Base-by-base conservation (phyloP, 2,113 vertebrate genomes). In the Nannobrachium achirus region DNA sequence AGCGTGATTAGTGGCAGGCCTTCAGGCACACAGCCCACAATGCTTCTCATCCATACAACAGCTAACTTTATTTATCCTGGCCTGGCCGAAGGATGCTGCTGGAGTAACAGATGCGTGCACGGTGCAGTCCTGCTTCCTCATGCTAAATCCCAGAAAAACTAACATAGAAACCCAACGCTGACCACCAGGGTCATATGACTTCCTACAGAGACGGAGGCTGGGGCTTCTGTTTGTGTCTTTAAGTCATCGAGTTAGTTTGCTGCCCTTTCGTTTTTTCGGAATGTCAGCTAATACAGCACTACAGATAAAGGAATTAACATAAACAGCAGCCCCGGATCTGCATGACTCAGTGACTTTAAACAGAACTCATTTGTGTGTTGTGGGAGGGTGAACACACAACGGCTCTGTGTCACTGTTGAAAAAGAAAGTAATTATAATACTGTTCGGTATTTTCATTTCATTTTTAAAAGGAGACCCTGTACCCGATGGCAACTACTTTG, bases 91-190 rank as follows among this genome's bases (percentile, higher is more conserved):
- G 3, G 33, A 70, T 45, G 44, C 57, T 33, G 40, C 41, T 7
- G 39, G 59, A 58, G n/a, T 20, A 64, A 33, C 7, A 55, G 19
- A n/a, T 33, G 48, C 50, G 64, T 20, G 64, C 25, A 19, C 52
- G 14, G 63, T 40, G 49, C 56, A 72, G 56, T 19, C 64, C 73
- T 45, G 62, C 56, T 50, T 71, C 39, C 73, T 69, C 13, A 66
- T 41, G 48, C 51, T 61, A 57, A 82, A 51, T 65, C 75, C 61
- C 42, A 57, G 46, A 33, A 79, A 78, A 85, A 80, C 70, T 84
- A 81, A 66, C 58, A 70, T 57, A 72, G 78, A 77, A 82, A 79
- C 61, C 65, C 83, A 80, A 88, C 64, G 73, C 41, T 20, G 55
- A 77, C 78, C 63, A 75, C 13, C 19, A 7, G 4, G 56, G 56